These are phyloP conservation scores for Mesocricetus auratus DNA, from an alignment of 2,113 vertebrate genomes.

Conservation along the genomic window DNA sequence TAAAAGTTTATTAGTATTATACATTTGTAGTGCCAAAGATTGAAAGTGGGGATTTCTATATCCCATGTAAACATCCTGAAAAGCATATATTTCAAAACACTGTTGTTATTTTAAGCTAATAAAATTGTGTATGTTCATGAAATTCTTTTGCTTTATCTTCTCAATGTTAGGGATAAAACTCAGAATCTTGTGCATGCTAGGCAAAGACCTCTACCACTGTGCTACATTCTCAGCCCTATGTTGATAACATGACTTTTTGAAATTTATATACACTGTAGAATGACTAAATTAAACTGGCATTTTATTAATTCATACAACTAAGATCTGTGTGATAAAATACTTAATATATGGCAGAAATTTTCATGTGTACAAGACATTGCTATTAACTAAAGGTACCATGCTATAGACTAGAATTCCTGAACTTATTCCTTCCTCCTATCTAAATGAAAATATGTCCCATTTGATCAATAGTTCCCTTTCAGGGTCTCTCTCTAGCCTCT, in stretches of 20 bases:
- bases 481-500: not conserved
- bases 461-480: not conserved
- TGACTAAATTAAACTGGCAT: not conserved
- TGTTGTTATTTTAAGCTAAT: not conserved
- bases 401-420: not conserved
- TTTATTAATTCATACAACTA: not conserved
- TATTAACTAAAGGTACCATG: not conserved
- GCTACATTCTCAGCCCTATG: too few relatives aligned
- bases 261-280: not conserved
- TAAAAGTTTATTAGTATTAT: not conserved
- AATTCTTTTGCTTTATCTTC: not conserved
- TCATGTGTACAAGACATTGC: not conserved
- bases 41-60: not conserved
- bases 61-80: not conserved
- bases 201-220: not conserved
- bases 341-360: not conserved
- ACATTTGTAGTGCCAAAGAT: not conserved
- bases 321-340: not conserved
- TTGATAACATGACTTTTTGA: not conserved
- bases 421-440: not conserved
- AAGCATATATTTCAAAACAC: not conserved
- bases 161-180: not conserved
- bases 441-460: not conserved
- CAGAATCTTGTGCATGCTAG: not conserved
- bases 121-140: not conserved